Evolutionary conservation across 2,888 invertebrate genomes (phyloP), one percentile per base, ranked within the genome.

Genomic region (Agrotis puta): DNA sequence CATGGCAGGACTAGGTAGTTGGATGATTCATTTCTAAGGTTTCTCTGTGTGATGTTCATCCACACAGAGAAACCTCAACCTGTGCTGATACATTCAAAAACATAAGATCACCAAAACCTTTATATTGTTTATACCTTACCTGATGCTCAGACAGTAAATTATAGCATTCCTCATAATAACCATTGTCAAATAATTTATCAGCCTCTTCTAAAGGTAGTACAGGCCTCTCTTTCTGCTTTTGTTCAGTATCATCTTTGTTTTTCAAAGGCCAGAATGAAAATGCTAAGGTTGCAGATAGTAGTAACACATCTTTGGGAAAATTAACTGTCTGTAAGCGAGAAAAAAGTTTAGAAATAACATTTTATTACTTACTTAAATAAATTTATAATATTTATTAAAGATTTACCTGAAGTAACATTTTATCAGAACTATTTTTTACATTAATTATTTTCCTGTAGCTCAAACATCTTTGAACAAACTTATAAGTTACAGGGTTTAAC

Each of bases 171-270:
- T 97, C 95, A 91, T 97, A 97, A 80, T 97, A 96, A 57, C 97
- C 97, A 86, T 97, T 96, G 74, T 97, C 97, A 91, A 97, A 98
- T 63, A 97, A 92, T 67, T 94, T 94, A 92, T 98, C 98, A 16
- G 97, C 97, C 87, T 97, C 96, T 77, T 96, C 92, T 61, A 97
- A 82, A 68, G 96, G 71, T 43, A 76, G 67, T 43, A 77, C 53
- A 58, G 90, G 69, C 91, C 90, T 58, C 92, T 88, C 74, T 85
- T 86, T 22, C 82, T 83, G 7, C 27, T 22, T 67, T 84, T 88
- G 69, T 74, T 88, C 87, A 64, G 74, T 71, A 50, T 43, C 18
- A 54, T 80, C 79, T 80, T 86, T 84, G 16, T 70, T 89, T 77
- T 86, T 94, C n/a, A 91, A 61, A 43, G 95, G 92, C 95, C 96